Conservation (phyloP, 2,797 vertebrate genomes). For the Megalops cyprinoides region DNA sequence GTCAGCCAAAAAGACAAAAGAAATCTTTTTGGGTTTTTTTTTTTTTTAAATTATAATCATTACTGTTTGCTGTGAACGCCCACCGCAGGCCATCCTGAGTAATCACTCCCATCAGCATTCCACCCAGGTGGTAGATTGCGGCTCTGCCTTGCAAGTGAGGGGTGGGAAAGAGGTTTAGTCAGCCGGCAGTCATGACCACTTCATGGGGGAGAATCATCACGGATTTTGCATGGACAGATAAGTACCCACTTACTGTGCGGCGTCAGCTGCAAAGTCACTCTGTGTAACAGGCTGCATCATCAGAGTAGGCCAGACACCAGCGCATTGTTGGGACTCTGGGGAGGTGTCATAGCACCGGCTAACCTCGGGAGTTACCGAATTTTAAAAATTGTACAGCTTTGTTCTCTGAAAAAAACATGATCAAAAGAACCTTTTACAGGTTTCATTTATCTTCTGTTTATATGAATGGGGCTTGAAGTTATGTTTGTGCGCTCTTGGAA, state of each 20-base stretch:
- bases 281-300: background rate
- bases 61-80: background rate
- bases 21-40: background rate
- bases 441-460: background rate
- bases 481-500: no score
- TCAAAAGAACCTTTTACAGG: no score
- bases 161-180: conserved; percentile 14
- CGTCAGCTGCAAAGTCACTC: conserved; percentile 46
- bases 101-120: background rate
- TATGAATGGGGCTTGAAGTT: no score
- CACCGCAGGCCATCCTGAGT: background rate
- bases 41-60: background rate
- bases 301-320: background rate
- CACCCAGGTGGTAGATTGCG: conserved; percentile 27
- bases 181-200: conserved; percentile 51
- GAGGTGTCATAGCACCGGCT: background rate
- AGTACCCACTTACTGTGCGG: conserved; percentile 46
- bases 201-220: conserved; percentile 50
- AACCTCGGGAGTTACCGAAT: background rate
- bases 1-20: background rate
- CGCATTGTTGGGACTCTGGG: conserved; percentile 17
- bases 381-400: background rate
- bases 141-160: background rate
- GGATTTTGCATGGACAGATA: conserved; percentile 60
- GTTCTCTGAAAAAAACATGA: background rate